phyloP scores from a whole-genome alignment of 2,888 invertebrate genomes.

The Daptonema setosum region DNA sequence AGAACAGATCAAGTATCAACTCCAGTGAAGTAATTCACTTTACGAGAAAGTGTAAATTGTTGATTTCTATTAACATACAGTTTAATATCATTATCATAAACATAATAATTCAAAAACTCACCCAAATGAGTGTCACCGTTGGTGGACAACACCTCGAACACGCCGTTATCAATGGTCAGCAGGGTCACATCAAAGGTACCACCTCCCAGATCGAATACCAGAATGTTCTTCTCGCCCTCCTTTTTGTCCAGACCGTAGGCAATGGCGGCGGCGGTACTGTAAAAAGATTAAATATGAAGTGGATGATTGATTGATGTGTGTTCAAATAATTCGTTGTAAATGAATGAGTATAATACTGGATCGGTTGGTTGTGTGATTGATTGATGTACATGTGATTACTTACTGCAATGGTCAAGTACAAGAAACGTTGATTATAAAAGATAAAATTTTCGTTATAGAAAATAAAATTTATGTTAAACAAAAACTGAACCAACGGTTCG shows the following conservation, averaged over 20 bases:
- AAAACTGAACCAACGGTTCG: conserved; percentile 40
- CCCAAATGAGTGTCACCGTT: conserved; percentile 37
- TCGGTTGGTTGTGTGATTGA: no score
- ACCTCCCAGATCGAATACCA: conserved; percentile 95
- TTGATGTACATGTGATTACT: no score
- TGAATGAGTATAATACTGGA: no score
- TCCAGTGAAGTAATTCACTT: no score
- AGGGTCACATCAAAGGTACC: conserved; percentile 97
- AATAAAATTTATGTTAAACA: no score
- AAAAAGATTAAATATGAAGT: background rate
- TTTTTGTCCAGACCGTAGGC: conserved; percentile 27
- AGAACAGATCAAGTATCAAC: no score
- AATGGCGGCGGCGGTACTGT: conserved; percentile 26
- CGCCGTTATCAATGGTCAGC: conserved; percentile 90
- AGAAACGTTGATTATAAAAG: no score
- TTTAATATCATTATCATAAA: background rate
- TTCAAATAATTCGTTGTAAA: no score
- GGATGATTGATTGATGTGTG: background rate
- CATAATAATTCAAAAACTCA: conserved; percentile 10
- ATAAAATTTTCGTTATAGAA: no score
- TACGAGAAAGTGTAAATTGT: no score
- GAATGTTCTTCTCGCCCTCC: conserved; percentile 65
- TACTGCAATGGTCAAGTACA: no score
- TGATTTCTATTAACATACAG: no score
- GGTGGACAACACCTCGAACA: conserved; percentile 51